Evolutionary conservation across 2,113 vertebrate species (phyloP), one percentile per base, ranked within the genome.

Genomic region (Thinocorus orbignyianus): DNA sequence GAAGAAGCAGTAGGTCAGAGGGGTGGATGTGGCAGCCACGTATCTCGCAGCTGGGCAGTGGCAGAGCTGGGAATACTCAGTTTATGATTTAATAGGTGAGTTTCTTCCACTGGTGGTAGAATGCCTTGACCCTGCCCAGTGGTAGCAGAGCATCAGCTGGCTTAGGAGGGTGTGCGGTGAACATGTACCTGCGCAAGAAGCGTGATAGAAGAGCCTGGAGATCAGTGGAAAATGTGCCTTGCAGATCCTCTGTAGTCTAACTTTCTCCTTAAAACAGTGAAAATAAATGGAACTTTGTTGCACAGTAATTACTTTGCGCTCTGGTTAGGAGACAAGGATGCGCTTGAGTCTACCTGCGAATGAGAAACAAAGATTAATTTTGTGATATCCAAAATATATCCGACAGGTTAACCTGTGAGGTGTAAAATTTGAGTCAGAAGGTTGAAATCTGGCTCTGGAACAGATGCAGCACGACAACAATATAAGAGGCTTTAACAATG

Each of bases 401-500:
- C 1, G 2, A 2, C 1, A 66, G 48, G 31, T 90, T 79, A 30
- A 92, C 49, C 17, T 62, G 11, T 7, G 55, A 92, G 49, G 60
- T 80, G 64, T 41, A 93, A 88, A 88, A 44, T 54, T 44, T 2
- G 31, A 70, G 41, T 0, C n/a, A n/a, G 41, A 12, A 66, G 14
- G 68, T 70, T 81, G 55, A 79, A 81, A 49, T 78, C 51, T 74
- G 77, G 42, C 60, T 61, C 60, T 70, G 81, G 69, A 84, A 81
- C 81, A 89, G 96, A 37, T 89, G 84, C 42, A 74, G 60, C 37
- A 30, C 55, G 61, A 20, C 13, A 35, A 22, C 7, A 35, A 73
- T 77, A 28, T 91, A 77, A 86, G 86, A 95, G 42, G 92, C 81
- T 97, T 97, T 95, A 62, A 66, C 42, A 78, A 78, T 20, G 25